phyloP scores from a whole-genome alignment of 2,113 vertebrate genomes.

The Cinclus cinclus region DNA sequence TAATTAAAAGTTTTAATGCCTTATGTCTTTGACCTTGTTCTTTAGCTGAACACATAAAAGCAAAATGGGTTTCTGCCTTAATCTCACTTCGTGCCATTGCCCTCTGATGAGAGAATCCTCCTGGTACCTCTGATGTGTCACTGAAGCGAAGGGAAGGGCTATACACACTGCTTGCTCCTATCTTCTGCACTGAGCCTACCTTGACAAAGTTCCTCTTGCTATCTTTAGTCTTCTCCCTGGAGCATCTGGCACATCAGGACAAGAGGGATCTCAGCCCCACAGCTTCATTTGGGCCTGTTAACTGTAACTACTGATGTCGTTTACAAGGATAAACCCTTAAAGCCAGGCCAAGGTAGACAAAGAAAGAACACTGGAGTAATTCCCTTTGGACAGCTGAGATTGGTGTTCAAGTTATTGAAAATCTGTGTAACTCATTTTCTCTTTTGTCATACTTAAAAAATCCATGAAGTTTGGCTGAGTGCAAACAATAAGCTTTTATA shows the following conservation, averaged over 20 bases:
- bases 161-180: not conserved
- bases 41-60: constrained; percentile 48
- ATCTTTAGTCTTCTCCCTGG: constrained; percentile 71
- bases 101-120: constrained; percentile 71
- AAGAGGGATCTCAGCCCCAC: constrained; percentile 71
- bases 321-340: constrained; percentile 74
- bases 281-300: constrained; percentile 68
- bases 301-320: constrained; percentile 75
- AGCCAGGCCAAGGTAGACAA: constrained; percentile 66
- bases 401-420: constrained; percentile 77
- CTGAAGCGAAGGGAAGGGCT: constrained; percentile 74
- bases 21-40: constrained; percentile 61
- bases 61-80: constrained; percentile 36
- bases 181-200: constrained; percentile 6
- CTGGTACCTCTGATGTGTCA: constrained; percentile 77
- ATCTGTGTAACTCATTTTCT: constrained; percentile 76
- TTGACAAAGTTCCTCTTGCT: constrained; percentile 51
- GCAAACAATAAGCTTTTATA: constrained; percentile 84
- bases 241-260: constrained; percentile 57
- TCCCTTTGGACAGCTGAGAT: constrained; percentile 68
- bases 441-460: constrained; percentile 85
- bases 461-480: constrained; percentile 75
- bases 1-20: constrained; percentile 66
- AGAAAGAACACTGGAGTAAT: constrained; percentile 55
- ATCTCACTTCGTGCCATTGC: constrained; percentile 13